Conservation (phyloP, 2,113 vertebrate species). For the Puntigrus tetrazona region DNA sequence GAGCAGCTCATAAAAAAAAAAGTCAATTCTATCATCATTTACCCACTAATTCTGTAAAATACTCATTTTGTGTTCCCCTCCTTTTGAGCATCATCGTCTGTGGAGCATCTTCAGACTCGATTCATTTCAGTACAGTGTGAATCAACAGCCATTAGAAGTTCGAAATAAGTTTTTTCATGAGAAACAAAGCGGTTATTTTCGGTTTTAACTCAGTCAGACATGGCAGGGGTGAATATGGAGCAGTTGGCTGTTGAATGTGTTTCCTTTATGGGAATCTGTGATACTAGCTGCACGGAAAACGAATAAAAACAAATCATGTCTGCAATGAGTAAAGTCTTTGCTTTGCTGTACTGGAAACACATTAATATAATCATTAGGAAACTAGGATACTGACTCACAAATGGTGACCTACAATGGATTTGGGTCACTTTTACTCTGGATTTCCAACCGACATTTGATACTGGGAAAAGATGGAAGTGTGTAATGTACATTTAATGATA, state of each 20-base stretch:
- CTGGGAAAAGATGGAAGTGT: neutral
- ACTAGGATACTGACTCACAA: neutral
- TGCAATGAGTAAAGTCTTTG: neutral
- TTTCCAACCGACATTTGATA: neutral
- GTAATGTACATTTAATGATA: neutral
- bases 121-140: neutral
- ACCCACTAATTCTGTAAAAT: neutral
- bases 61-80: neutral
- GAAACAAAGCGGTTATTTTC: neutral
- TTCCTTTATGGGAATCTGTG: neutral
- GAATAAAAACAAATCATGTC: slow-evolving; percentile 1
- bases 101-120: neutral
- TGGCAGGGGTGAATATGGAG: neutral
- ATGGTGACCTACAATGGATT: neutral
- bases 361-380: neutral
- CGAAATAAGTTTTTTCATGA: neutral
- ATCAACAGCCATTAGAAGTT: neutral
- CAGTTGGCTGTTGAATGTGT: neutral
- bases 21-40: neutral
- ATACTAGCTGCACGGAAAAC: slow-evolving; percentile 14
- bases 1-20: neutral
- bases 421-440: neutral
- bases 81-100: neutral
- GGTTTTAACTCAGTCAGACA: neutral
- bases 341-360: neutral